Evolutionary conservation across 2,113 vertebrate species (phyloP), one percentile per base, ranked within the genome.

Genomic region (Micromys minutus): DNA sequence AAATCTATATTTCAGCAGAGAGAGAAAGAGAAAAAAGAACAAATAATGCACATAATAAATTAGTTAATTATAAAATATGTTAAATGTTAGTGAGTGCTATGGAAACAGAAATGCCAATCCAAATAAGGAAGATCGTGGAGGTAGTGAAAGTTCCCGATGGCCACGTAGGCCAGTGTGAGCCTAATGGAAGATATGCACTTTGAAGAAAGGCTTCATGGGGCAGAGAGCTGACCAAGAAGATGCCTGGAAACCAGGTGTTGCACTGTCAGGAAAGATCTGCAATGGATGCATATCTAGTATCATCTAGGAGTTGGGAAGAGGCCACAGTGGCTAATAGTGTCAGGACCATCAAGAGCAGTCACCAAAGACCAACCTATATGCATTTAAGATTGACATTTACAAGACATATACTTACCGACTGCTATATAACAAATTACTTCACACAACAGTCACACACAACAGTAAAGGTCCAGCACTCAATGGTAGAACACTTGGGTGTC

Each of bases 11-110:
- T 87, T 52, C 31, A 55, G 31, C n/a, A 36, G n/a, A n/a, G n/a
- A n/a, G n/a, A n/a, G n/a, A n/a, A n/a, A n/a, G n/a, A n/a, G 77
- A 67, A 8, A 93, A 81, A 71, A 16, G 4, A 36, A 80, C 2
- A 45, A 84, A 47, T 81, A 55, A 45, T n/a, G 67, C n/a, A 65
- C 42, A 75, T 65, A 69, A 77, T 88, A 57, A 67, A 88, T 75
- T 36, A 34, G 45, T 63, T 84, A 63, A 91, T 84, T 63, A 85
- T 11, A 36, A n/a, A 63, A n/a, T 8, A 57, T 45, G 34, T 57
- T 72, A 92, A 87, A 87, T 50, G 47, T 87, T 91, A 65, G 34
- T 15, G 85, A 87, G 47, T 87, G n/a, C 24, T 57, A 80, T 59
- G n/a, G 88, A 93, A 81, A 93, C 79, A 90, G 55, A 87, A 77